Evolutionary conservation across 1,140 invertebrate genomes (phyloP), one percentile per base, ranked within the genome.

Genomic region (Aphelinus certus): DNA sequence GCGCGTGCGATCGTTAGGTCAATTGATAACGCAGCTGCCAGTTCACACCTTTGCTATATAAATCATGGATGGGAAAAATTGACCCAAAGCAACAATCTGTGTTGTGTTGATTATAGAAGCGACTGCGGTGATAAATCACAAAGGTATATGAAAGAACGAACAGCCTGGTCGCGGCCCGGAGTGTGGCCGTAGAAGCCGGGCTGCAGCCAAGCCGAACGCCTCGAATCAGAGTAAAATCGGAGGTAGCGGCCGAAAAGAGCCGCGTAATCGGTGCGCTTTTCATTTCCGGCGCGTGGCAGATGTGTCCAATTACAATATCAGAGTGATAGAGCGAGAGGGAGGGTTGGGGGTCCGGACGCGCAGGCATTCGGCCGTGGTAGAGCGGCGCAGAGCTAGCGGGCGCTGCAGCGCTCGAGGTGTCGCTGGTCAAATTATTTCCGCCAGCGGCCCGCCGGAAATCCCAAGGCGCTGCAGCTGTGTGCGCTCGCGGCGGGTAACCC

Each of bases 231-330:
- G 46, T n/a, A 3, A 55, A 76, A 47, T 71, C 46, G 43, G n/a
- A 7, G 3, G 43, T 49, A 3, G n/a, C 2, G 7, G 7, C 10
- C 63, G 63, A 65, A 65, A 65, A 65, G 47, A 49, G 63, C 63
- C 63, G 63, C n/a, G 63, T 65, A 65, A 65, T 53, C 47, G 62
- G 43, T 63, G 47, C 47, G 3, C 53, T 67, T 66, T 66, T 67
- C 65, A 67, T 67, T 67, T 67, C 65, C 65, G 65, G 61, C 61
- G 45, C 0, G 48, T 45, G n/a, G 63, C 63, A 65, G 63, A 65
- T 65, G 63, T 65, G 47, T 53, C 51, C 6, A 65, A 55, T 53
- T 7, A 48, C 61, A 45, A 10, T 5, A 26, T 6, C 10, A 6
- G 10, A 1, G 26, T 26, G 26, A 26, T 26, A 26, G 26, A 26